A percentile compares a stretch with the other conserved stretches of the same genome.
Evolutionary conservation across 2,797 vertebrate species (phyloP).

Genomic region (Pelochelys cantorii): DNA sequence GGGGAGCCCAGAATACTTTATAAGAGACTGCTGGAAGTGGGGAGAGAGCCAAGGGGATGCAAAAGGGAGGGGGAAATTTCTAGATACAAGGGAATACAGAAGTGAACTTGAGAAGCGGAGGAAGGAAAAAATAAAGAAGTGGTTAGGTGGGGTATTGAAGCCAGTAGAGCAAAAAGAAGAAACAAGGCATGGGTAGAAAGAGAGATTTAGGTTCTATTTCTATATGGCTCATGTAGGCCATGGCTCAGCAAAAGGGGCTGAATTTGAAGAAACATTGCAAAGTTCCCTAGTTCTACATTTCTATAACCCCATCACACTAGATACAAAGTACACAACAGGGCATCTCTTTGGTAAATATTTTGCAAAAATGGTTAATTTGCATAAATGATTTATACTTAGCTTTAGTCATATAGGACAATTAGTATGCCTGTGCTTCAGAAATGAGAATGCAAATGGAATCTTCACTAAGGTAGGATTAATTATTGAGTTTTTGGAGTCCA

Average conservation of each 20-base stretch:
- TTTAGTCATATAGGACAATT: not conserved
- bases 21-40: not conserved
- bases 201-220: conserved; percentile 58
- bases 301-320: not conserved
- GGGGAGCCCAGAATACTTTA: not conserved
- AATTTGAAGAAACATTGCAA: not conserved
- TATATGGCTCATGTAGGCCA: conserved; percentile 39
- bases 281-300: not conserved
- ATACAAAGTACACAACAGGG: not conserved
- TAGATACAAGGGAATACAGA: conserved; percentile 24
- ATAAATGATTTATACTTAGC: not conserved
- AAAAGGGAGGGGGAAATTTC: conserved; percentile 17
- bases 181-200: conserved; percentile 54
- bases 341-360: not conserved
- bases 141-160: not conserved
- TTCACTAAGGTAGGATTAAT: not conserved
- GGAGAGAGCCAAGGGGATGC: conserved; percentile 2
- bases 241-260: not conserved
- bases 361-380: not conserved
- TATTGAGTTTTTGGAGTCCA: not conserved
- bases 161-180: conserved; percentile 40
- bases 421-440: not conserved
- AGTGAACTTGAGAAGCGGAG: conserved; percentile 5
- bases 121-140: conserved; percentile 5
- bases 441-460: not conserved